Base-by-base conservation (phyloP, 2,888 invertebrate genomes). In the Metacarcinus magister region DNA sequence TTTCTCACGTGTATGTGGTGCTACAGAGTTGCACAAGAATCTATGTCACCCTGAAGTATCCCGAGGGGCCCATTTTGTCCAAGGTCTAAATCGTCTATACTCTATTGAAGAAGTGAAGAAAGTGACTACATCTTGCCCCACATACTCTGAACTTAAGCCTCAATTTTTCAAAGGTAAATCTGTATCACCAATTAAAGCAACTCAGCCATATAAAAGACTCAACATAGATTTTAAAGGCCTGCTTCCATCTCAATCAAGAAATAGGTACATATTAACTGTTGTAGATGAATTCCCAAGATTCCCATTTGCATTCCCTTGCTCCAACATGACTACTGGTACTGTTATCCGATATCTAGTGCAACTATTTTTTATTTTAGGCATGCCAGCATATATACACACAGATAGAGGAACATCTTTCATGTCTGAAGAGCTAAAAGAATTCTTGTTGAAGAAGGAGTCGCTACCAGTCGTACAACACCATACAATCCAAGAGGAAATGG, bases 161-260 rank as follows among this genome's bases (percentile, higher is more conserved):
- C 94, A 93, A 54, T 96, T 94, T 48, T 82, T 8, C 28, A 95
- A 93, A 48, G 28, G 4, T 16, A 7, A 43, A 10, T 60, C 54
- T 7, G 89, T 19, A 19, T 75, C 32, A 16, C 93, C 97, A 10
- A 96, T 97, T 46, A 97, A 97, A 95, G 97, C 97, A 39, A 97
- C 97, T 46, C 91, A 96, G 2, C 96, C 96, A 0, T 96, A 97
- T 94, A 97, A 97, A 96, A 95, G 97, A 39, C 67, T 97, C 7
- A 97, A 96, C 87, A 44, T 97, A 10, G 96, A 97, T 92, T 97
- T 97, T 92, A 97, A 97, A 90, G 97, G 97, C 0, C 97, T 97
- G 39, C 54, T 97, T 23, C 96, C 97, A 32, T 97, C 97, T 44
- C 16, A 54, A 8, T 95, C 96, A 7, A 93, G 87, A 32, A 97